Evolutionary conservation across 2,113 vertebrate genomes (phyloP).

Genomic region (Zootoca vivipara): DNA sequence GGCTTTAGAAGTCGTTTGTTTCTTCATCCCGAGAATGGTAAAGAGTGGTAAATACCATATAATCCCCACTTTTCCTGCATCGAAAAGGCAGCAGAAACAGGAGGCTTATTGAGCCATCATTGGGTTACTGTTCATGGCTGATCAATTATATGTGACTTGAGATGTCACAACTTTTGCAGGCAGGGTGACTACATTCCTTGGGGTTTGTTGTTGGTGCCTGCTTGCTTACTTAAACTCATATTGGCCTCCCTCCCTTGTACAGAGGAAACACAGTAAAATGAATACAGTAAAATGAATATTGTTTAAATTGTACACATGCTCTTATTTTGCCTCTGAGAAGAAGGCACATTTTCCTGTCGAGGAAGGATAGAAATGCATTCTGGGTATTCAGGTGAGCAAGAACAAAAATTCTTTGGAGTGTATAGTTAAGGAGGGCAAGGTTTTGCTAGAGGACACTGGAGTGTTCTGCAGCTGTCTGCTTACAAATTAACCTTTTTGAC

Average conservation of each 20-base stretch:
- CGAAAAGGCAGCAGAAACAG: background rate
- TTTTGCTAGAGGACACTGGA: background rate
- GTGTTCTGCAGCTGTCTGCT: background rate
- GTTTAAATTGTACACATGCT: background rate
- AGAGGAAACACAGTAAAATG: background rate
- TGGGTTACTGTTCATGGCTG: background rate
- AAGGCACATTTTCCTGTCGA: background rate
- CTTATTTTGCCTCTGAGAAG: background rate
- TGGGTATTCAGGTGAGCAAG: too few relatives aligned
- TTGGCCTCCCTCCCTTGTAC: background rate
- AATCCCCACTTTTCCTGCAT: background rate
- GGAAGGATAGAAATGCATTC: background rate
- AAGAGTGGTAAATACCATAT: background rate
- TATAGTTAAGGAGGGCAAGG: too few relatives aligned
- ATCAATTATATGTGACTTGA: background rate
- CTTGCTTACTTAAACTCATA: background rate
- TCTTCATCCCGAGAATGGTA: conserved; percentile 10
- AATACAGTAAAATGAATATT: background rate
- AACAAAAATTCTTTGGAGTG: too few relatives aligned
- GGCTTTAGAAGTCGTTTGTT: background rate
- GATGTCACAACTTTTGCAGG: background rate
- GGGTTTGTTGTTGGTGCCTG: background rate
- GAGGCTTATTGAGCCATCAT: background rate
- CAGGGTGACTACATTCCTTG: background rate
- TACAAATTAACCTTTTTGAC: background rate